Percentiles rank a stretch among this genome's conserved stretches.
Conservation (phyloP, 2,888 invertebrate genomes). For the Hybos culiciformis region DNA sequence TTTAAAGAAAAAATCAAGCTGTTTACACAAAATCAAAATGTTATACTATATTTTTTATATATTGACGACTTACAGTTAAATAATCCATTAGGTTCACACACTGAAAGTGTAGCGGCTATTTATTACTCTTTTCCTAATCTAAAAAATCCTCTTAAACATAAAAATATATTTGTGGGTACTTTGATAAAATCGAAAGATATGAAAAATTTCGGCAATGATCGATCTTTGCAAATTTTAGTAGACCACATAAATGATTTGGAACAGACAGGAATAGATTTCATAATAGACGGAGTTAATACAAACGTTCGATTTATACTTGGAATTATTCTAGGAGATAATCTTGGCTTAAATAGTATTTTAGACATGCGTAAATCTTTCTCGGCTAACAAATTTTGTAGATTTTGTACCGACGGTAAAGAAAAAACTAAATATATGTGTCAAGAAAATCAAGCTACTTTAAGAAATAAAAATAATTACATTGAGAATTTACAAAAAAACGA, state of each 20-base stretch:
- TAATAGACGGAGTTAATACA: background rate
- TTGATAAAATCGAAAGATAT: conserved; percentile 4
- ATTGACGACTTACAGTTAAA: background rate
- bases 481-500: conserved; percentile 4
- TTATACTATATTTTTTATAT: conserved; percentile 1
- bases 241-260: conserved; percentile 3
- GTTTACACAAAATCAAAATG: conserved; percentile 1
- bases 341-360: conserved; percentile 8
- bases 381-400: conserved; percentile 8
- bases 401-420: conserved; percentile 7
- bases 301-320: conserved; percentile 1
- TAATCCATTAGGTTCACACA: conserved; percentile 8
- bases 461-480: conserved; percentile 9
- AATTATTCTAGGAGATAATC: conserved; percentile 8
- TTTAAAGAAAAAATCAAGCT: conserved; percentile 6
- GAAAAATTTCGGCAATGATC: conserved; percentile 5
- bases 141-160: conserved; percentile 2
- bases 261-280: conserved; percentile 2
- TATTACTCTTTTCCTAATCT: conserved; percentile 5
- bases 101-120: conserved; percentile 3
- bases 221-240: conserved; percentile 1
- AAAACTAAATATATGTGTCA: conserved; percentile 2
- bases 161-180: conserved; percentile 4
- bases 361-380: conserved; percentile 12
- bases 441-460: conserved; percentile 8